Base-by-base conservation (phyloP, 1,140 invertebrate species). In the Orussus abietinus region DNA sequence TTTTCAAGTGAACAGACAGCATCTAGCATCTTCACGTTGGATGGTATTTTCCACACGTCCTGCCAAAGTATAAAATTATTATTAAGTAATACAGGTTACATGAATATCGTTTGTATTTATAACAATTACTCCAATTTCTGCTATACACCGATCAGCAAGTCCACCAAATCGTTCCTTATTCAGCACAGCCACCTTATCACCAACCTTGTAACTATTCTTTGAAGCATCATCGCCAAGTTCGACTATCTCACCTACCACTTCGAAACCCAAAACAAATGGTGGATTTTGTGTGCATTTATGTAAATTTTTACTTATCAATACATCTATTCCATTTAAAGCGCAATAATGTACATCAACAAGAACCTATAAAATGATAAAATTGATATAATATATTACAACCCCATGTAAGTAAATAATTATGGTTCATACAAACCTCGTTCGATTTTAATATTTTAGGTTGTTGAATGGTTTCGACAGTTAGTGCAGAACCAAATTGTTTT, bases 311-410 rank as follows among this genome's bases (percentile, higher is more conserved):
- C 59, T 66, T 32, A 77, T 58, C 12, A 78, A 56, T 20, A 75
- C 57, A 62, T 83, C 80, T 3, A 77, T 67, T 37, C 74, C 72
- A 62, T 82, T 83, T n/a, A 83, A 61, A 11, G 78, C 75, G 55
- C 78, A 79, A 33, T 71, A 75, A 46, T 77, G 65, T 7, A 81
- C 74, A 39, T 74, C 69, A 14, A 83, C 72, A 14, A 79, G 47
- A 18, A 82, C 74, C 80, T 82, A 33, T 13, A 51, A 49, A 17
- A 25, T 31, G 18, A 25, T 41, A 32, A 37, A 14, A 46, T 20
- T 10, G 13, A 33, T 18, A 18, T 15, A 11, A 6, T n/a, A 18
- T 17, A 35, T 34, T 35, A 21, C 29, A 20, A 30, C n/a, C 18
- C 6, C 15, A 15, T 7, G 20, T 13, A 10, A 0, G 6, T 29